Conservation (phyloP, 2,797 vertebrate species). For the Brachyalestes nurse region DNA sequence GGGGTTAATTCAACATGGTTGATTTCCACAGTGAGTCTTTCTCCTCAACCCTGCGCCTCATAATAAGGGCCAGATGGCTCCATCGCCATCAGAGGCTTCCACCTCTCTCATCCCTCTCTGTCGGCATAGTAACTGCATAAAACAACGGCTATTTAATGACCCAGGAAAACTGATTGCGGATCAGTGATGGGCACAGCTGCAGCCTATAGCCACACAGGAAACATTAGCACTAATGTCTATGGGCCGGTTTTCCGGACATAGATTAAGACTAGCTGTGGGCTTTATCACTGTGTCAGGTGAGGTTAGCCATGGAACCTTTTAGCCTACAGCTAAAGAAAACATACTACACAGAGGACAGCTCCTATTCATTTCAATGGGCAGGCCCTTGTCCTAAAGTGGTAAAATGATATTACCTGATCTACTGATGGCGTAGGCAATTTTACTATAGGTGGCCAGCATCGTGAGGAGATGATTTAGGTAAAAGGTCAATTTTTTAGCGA, state of each 20-base stretch:
- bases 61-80: conserved; percentile 71
- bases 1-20: neutral
- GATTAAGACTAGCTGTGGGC: conserved; percentile 16
- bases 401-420: too few relatives aligned
- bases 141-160: conserved; percentile 54
- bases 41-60: conserved; percentile 47
- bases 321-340: neutral
- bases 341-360: too few relatives aligned
- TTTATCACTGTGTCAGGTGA: conserved; percentile 2
- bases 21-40: conserved; percentile 26
- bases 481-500: too few relatives aligned
- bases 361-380: too few relatives aligned
- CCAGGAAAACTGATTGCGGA: conserved; percentile 36
- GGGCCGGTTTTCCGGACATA: conserved; percentile 13
- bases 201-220: conserved; percentile 5
- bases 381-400: too few relatives aligned
- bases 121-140: conserved; percentile 56
- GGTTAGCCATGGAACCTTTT: neutral
- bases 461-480: too few relatives aligned
- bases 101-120: conserved; percentile 46
- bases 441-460: too few relatives aligned
- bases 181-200: conserved; percentile 19
- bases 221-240: conserved; percentile 19
- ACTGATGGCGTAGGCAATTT: too few relatives aligned
- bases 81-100: conserved; percentile 55